Conservation (phyloP, 2,113 vertebrate genomes). For the Toxostoma redivivum region DNA sequence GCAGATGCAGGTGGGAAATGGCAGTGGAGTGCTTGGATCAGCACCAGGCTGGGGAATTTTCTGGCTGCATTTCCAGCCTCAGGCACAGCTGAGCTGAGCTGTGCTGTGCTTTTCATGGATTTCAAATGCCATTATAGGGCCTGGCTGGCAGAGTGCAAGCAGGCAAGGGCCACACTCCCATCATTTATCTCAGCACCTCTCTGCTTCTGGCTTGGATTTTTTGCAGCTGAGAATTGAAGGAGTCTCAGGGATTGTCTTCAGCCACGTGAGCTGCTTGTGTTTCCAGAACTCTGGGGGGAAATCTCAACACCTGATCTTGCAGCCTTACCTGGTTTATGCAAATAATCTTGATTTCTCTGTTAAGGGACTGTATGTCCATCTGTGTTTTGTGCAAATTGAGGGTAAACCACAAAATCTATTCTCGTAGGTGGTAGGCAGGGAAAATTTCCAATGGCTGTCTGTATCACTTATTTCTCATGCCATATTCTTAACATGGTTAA, state of each 20-base stretch:
- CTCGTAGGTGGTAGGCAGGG: background rate
- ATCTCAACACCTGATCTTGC: background rate
- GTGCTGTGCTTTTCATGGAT: background rate
- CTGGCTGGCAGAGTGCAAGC: background rate
- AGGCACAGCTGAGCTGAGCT: background rate
- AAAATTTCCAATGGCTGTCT: background rate
- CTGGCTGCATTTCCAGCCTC: background rate
- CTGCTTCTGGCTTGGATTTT: background rate
- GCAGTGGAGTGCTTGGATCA: background rate
- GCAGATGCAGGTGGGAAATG: background rate
- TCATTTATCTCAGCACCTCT: background rate
- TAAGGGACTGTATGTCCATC: background rate
- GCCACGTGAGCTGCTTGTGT: rapidly evolving
- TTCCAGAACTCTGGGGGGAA: background rate
- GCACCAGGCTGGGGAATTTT: background rate
- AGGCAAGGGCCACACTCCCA: background rate
- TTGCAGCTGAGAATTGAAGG: background rate
- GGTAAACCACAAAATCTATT: background rate
- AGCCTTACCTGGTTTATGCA: background rate
- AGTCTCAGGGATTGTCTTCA: background rate
- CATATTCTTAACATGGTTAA: background rate
- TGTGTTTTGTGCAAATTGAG: background rate
- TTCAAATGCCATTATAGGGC: background rate
- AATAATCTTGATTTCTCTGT: background rate
- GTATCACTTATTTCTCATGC: background rate